A percentile compares a stretch with the other conserved stretches of the same genome.
These are phyloP conservation scores for Alligator mississippiensis DNA, from an alignment of 2,113 vertebrate genomes.

Conservation along the genomic window DNA sequence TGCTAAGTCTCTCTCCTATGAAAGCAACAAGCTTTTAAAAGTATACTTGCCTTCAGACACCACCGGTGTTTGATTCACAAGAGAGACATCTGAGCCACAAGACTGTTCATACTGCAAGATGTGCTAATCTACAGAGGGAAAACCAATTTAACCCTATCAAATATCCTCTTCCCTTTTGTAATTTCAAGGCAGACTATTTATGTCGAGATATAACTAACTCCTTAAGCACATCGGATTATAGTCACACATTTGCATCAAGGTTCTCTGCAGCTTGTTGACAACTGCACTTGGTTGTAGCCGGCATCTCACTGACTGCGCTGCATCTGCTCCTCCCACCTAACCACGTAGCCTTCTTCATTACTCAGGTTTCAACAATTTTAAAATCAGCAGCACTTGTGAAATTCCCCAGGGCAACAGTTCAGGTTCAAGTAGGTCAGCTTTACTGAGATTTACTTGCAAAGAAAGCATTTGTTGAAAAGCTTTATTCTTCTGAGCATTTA, in stretches of 20 bases:
- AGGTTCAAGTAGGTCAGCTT: slow-evolving; percentile 35
- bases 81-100: neutral
- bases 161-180: neutral
- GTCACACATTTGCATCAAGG: slow-evolving; percentile 17
- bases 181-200: neutral
- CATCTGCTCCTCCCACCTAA: slow-evolving; percentile 48
- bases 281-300: neutral
- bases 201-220: slow-evolving; percentile 1
- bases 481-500: neutral
- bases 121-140: neutral
- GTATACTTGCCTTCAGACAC: slow-evolving; percentile 67
- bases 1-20: neutral
- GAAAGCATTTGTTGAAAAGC: slow-evolving; percentile 2
- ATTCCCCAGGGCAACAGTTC: slow-evolving; percentile 12
- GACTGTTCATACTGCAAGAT: neutral
- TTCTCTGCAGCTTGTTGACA: neutral
- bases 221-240: neutral
- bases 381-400: neutral
- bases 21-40: slow-evolving; percentile 17
- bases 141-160: neutral
- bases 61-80: neutral
- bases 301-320: neutral
- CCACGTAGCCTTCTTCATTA: slow-evolving; percentile 28
- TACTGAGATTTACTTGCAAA: neutral
- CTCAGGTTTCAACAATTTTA: slow-evolving; percentile 52